A percentile compares a stretch with the other conserved stretches of the same genome.
phyloP scores from a whole-genome alignment of 2,888 invertebrate genomes.

The Drosophila paranaensis region DNA sequence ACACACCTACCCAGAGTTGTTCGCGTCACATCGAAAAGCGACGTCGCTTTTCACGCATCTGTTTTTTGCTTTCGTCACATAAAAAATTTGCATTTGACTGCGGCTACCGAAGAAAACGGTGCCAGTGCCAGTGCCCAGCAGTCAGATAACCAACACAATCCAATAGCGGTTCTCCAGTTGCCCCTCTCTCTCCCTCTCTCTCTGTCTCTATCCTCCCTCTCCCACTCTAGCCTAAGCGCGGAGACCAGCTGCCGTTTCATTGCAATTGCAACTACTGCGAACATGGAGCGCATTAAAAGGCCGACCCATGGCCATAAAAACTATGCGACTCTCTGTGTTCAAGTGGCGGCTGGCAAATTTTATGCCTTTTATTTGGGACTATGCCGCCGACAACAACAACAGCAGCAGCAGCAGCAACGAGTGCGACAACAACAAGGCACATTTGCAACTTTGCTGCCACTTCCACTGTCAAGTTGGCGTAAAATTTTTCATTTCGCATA shows the following conservation, averaged over 20 bases:
- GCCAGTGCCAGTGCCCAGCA: slow-evolving; percentile 21
- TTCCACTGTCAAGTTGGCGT: slow-evolving; percentile 78
- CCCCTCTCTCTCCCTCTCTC: neutral
- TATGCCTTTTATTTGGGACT: slow-evolving; percentile 71
- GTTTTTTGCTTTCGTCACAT: slow-evolving; percentile 63
- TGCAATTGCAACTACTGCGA: slow-evolving; percentile 45
- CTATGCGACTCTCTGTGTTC: slow-evolving; percentile 60
- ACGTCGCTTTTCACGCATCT: slow-evolving; percentile 48
- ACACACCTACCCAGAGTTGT: neutral
- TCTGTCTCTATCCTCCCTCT: too few relatives aligned
- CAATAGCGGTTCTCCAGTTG: slow-evolving; percentile 2
- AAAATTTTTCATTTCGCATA: slow-evolving; percentile 79
- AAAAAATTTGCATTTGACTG: slow-evolving; percentile 62
- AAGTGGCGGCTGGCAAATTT: slow-evolving; percentile 66
- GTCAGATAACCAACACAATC: slow-evolving; percentile 33
- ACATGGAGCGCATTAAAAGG: slow-evolving; percentile 58
- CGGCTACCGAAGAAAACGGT: slow-evolving; percentile 45
- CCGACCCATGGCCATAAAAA: slow-evolving; percentile 69
- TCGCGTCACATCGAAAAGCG: slow-evolving; percentile 22
- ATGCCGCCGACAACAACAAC: slow-evolving; percentile 45
- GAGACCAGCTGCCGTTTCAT: slow-evolving; percentile 51
- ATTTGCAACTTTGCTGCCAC: slow-evolving; percentile 76
- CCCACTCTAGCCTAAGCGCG: slow-evolving; percentile 17
- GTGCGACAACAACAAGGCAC: slow-evolving; percentile 59
- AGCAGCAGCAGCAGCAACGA: slow-evolving; percentile 31